These are phyloP conservation scores for Suillia variegata DNA, from an alignment of 2,888 invertebrate genomes.

Conservation along the genomic window DNA sequence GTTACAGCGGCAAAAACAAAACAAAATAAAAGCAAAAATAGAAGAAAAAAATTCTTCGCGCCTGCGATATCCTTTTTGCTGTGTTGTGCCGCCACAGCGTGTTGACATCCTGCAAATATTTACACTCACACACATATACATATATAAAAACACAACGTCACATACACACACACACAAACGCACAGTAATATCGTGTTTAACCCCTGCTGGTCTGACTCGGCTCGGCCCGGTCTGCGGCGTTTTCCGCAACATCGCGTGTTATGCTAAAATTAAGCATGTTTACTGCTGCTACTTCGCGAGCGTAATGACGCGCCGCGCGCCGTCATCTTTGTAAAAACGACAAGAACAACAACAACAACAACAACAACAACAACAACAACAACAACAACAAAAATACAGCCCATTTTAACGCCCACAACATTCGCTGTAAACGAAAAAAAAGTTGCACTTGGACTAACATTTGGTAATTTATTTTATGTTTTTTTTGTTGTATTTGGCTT, in stretches of 20 bases:
- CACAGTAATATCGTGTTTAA: neutral
- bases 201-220: neutral
- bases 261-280: neutral
- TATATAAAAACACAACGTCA: neutral
- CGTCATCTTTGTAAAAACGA: neutral
- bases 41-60: neutral
- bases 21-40: neutral
- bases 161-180: neutral
- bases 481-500: too few relatives aligned
- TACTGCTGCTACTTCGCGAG: neutral
- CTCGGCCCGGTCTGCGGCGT: too few relatives aligned
- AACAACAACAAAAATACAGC: too few relatives aligned
- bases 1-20: neutral
- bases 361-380: too few relatives aligned
- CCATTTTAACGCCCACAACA: too few relatives aligned
- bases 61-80: neutral
- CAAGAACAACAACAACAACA: too few relatives aligned
- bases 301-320: neutral
- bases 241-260: neutral
- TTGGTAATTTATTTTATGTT: too few relatives aligned
- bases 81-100: neutral
- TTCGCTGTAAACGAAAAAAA: too few relatives aligned
- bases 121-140: neutral
- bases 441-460: too few relatives aligned
- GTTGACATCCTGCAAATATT: conserved; percentile 1